These are phyloP conservation scores for Drosophila siamana DNA, from an alignment of 2,888 invertebrate species.

Conservation along the genomic window DNA sequence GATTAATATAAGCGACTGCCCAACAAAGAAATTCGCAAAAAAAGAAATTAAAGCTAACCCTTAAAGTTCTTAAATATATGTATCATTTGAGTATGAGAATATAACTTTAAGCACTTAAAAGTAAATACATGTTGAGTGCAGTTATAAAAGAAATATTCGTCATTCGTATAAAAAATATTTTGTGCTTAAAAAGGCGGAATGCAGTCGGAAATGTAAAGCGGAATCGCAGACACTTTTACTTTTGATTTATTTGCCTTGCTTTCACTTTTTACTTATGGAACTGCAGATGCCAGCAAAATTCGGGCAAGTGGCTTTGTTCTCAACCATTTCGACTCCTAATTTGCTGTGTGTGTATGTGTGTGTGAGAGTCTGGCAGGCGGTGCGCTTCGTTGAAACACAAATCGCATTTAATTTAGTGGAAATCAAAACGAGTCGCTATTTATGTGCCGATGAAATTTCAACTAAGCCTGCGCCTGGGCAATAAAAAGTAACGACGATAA, in stretches of 20 bases:
- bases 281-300: not conserved
- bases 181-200: not conserved
- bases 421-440: conserved; percentile 61
- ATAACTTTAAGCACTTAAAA: too few species aligned
- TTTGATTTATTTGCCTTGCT: conserved; percentile 1
- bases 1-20: not conserved
- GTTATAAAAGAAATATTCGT: not conserved
- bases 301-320: not conserved
- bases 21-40: too few species aligned
- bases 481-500: conserved; percentile 53
- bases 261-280: not conserved
- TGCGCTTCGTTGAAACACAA: conserved; percentile 41
- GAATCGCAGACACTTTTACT: not conserved
- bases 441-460: conserved; percentile 64
- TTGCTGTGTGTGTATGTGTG: not conserved
- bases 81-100: too few species aligned
- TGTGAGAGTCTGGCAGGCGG: conserved; percentile 12
- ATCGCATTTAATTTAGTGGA: conserved; percentile 80
- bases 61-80: too few species aligned
- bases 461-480: conserved; percentile 50
- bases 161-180: not conserved
- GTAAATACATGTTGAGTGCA: not conserved
- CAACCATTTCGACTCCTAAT: not conserved
- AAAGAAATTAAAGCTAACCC: too few species aligned
- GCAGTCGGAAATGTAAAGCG: not conserved